Conservation (phyloP, 1,140 invertebrate genomes). For the Drosophila serrata region DNA sequence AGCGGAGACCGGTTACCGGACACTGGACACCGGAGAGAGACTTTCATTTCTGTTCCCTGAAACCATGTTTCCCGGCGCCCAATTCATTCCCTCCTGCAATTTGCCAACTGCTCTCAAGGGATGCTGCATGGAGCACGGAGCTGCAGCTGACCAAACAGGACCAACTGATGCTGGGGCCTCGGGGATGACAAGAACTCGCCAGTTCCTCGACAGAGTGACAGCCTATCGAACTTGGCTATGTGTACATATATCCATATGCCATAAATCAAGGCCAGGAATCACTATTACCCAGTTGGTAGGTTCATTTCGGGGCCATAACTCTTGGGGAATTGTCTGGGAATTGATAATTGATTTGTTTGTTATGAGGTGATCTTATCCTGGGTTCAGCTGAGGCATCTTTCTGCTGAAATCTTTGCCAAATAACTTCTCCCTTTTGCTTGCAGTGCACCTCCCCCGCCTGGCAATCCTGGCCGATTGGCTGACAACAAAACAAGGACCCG, state of each 20-base stretch:
- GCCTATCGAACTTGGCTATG: slow-evolving; percentile 8
- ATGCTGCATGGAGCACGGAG: slow-evolving; percentile 58
- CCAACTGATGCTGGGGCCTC: slow-evolving; percentile 16
- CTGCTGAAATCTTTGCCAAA: background rate
- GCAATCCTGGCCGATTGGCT: slow-evolving; percentile 14
- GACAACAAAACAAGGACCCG: slow-evolving; percentile 16
- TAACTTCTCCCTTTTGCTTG: background rate
- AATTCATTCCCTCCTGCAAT: slow-evolving; percentile 32
- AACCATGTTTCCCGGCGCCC: slow-evolving; percentile 7
- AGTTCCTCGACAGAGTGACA: background rate
- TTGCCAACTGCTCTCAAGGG: slow-evolving; percentile 69
- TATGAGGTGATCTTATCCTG: slow-evolving; percentile 16
- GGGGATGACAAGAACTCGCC: background rate
- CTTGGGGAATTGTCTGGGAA: slow-evolving; percentile 21
- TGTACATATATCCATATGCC: background rate
- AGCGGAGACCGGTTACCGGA: slow-evolving; percentile 39
- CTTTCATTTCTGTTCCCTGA: background rate
- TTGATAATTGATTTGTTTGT: slow-evolving; percentile 49
- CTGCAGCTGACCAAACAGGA: slow-evolving; percentile 41
- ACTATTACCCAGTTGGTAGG: slow-evolving; percentile 25
- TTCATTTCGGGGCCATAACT: slow-evolving; percentile 67
- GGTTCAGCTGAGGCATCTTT: background rate
- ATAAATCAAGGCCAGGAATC: slow-evolving; percentile 49
- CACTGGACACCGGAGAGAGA: background rate
- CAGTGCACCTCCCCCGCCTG: background rate